Base-by-base conservation (phyloP, 2,888 invertebrate species). In the Dermolepida albohirtum region DNA sequence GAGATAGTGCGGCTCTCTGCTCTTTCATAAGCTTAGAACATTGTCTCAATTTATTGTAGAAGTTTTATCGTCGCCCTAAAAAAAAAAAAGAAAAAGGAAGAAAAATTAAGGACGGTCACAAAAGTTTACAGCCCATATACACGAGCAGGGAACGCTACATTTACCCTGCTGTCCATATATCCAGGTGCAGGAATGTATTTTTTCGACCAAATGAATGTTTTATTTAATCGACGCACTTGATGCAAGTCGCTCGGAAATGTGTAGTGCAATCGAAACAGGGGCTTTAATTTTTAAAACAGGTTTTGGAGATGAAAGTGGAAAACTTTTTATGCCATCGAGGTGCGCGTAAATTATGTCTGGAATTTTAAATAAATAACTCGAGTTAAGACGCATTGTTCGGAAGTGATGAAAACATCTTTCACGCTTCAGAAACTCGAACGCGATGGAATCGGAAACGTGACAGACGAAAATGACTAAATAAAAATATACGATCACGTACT, bases 1-100 rank as follows among this genome's bases (percentile, higher is more conserved):
- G 39, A 12, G 40, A 12, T 17, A n/a, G 14, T 27, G 22, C n/a
- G 22, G 10, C 6, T 8, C 12, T 6, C 39, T 1, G 14, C 5
- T 39, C 14, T 16, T 39, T 54, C 16, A 12, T 34, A 17, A 44
- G 44, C 62, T n/a, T 34, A 44, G 29, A 6, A 63, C 47, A 63
- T 63, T 49, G 50, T 63, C 50, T 63, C 63, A 63, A 63, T 63
- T 63, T 63, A 63, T 51, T 39, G 49, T 27, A 17, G 62, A 49
- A 62, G 39, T 50, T 63, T 63, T 63, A 63, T 63, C 63, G 50
- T 11, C 22, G 43, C 14, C 39, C 51, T 34, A 39, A 63, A 49
- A 59, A 44, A 44, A 43, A 6, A 17, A 43, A 34, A 12, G 16
- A 34, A 14, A 43, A 57, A 44, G 17, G 40, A 17, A 27, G 54